phyloP scores from a whole-genome alignment of 2,888 invertebrate genomes.

The Tetramorium bicarinatum region DNA sequence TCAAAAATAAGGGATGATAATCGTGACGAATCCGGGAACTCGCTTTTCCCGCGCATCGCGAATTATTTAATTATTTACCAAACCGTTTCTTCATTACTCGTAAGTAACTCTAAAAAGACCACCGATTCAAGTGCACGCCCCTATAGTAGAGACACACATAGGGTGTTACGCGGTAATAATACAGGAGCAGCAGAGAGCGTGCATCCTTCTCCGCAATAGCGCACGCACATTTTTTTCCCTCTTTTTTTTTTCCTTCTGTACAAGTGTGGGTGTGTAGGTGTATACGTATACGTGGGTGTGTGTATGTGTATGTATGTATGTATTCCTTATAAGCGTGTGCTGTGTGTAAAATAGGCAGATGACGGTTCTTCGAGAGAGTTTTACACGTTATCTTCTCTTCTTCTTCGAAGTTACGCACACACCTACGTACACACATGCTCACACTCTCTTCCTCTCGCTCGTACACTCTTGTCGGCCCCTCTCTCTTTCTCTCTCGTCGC shows the following conservation, averaged over 20 bases:
- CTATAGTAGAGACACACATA: slow-evolving; percentile 71
- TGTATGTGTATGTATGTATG: slow-evolving; percentile 57
- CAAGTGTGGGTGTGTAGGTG: slow-evolving; percentile 23
- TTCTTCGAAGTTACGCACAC: slow-evolving; percentile 69
- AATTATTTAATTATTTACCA: slow-evolving; percentile 79
- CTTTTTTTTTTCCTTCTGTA: slow-evolving; percentile 65
- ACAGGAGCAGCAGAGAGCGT: slow-evolving; percentile 79
- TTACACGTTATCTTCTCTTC: slow-evolving; percentile 62
- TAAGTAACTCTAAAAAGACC: slow-evolving; percentile 81
- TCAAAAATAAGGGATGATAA: slow-evolving; percentile 84
- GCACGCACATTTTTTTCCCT: slow-evolving; percentile 79
- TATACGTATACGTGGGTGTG: slow-evolving; percentile 21
- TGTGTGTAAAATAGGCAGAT: slow-evolving; percentile 80
- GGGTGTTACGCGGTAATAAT: slow-evolving; percentile 68
- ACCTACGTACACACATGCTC: slow-evolving; percentile 71
- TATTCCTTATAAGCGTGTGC: slow-evolving; percentile 66
- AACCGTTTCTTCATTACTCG: slow-evolving; percentile 78
- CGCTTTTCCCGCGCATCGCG: slow-evolving; percentile 79
- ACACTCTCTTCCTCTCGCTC: slow-evolving; percentile 66
- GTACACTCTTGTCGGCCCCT: slow-evolving; percentile 57
- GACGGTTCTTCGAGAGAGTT: slow-evolving; percentile 65
- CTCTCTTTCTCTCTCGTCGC: neutral
- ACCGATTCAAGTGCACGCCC: slow-evolving; percentile 80
- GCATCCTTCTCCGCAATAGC: slow-evolving; percentile 72
- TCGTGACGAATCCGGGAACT: slow-evolving; percentile 78